phyloP scores from a whole-genome alignment of 2,113 vertebrate species.

The Charadrius vociferus region DNA sequence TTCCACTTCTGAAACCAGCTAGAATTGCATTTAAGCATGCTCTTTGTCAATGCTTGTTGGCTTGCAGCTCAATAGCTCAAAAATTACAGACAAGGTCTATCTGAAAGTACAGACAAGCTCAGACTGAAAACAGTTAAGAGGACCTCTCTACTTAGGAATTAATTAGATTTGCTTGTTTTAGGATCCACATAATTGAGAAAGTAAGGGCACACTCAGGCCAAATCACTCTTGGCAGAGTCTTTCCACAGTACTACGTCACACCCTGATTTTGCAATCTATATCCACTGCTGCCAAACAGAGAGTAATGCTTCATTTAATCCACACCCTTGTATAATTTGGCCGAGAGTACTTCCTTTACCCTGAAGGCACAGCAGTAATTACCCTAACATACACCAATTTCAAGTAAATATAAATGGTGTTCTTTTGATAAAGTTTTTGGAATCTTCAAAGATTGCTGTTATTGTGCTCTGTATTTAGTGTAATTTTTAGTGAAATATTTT shows the following conservation, averaged over 20 bases:
- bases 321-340: conserved; percentile 70
- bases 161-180: conserved; percentile 50
- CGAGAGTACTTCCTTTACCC: conserved; percentile 64
- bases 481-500: conserved; percentile 68
- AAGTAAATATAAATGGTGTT: conserved; percentile 64
- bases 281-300: conserved; percentile 49
- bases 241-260: conserved; percentile 56
- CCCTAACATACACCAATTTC: conserved; percentile 65
- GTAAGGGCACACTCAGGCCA: conserved; percentile 52
- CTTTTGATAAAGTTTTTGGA: conserved; percentile 66
- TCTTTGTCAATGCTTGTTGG: not conserved
- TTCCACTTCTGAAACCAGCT: not conserved
- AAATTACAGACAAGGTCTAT: not conserved
- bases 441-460: conserved; percentile 66
- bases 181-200: conserved; percentile 56
- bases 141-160: conserved; percentile 8
- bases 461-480: conserved; percentile 46
- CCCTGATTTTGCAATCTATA: conserved; percentile 64
- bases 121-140: conserved; percentile 47
- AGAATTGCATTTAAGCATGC: not conserved
- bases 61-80: not conserved
- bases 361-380: conserved; percentile 69
- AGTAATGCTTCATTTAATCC: conserved; percentile 72
- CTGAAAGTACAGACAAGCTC: not conserved
- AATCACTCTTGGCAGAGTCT: conserved; percentile 60